Evolutionary conservation across 1,140 invertebrate genomes (phyloP), one percentile per base, ranked within the genome.

Genomic region (Panagrolaimus sp.): DNA sequence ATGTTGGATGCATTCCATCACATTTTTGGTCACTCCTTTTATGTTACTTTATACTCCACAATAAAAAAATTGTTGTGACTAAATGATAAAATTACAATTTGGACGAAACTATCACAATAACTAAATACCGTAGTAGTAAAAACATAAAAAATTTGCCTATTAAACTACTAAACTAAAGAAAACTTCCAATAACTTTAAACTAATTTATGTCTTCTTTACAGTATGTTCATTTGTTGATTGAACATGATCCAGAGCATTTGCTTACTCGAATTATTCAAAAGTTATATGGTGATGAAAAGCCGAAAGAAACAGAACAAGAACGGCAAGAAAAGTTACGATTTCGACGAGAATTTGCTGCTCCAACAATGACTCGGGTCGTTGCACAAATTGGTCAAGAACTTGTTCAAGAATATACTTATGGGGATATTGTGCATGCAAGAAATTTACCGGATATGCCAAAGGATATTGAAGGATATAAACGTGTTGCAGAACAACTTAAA

Each of bases 191-290:
- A n/a, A n/a, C n/a, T n/a, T n/a, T n/a, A n/a, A n/a, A n/a, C n/a
- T n/a, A n/a, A n/a, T n/a, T n/a, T n/a, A n/a, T n/a, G n/a, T n/a
- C n/a, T n/a, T n/a, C 1, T 55, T 38, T 78, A 71, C 67, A 82
- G 78, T 78, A 83, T 17, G 82, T 83, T 28, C 81, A 82, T 58
- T 24, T 83, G 62, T 43, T 82, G 14, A 83, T 82, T 63, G 80
- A 82, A 38, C 82, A 82, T 64, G 80, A 81, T 76, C 10, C 68
- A 10, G 75, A 79, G 43, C 21, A 43, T 43, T 66, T 71, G 32
- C 32, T 77, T 26, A 64, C 70, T 8, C 65, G 64, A 32, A 77
- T 82, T 6, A 76, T 83, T 45, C 68, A 46, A 9, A 65, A 65
- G 12, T 67, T 83, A 65, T 83, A 78, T 66, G 81, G 77, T 9